Evolutionary conservation across 2,888 invertebrate species (phyloP).

Genomic region (Drosophila falleni): DNA sequence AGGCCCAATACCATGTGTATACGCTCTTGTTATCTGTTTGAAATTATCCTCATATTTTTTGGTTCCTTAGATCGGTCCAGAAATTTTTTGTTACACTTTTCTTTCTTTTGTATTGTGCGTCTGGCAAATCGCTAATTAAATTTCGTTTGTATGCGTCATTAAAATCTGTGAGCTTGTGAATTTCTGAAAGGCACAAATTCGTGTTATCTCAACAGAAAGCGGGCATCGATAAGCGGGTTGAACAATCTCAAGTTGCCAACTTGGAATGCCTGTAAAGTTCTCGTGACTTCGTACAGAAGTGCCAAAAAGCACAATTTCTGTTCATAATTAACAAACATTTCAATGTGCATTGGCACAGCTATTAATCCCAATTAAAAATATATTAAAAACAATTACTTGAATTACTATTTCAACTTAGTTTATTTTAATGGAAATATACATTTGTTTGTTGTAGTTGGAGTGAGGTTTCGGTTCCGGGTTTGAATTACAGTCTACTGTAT

Average conservation of each 20-base stretch:
- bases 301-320: neutral
- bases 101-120: slow-evolving; percentile 21
- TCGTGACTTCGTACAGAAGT: neutral
- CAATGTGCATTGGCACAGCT: neutral
- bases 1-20: slow-evolving; percentile 1
- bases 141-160: slow-evolving; percentile 30
- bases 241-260: slow-evolving; percentile 2
- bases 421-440: neutral
- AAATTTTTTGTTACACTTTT: slow-evolving; percentile 12
- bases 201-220: slow-evolving; percentile 2
- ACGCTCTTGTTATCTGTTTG: slow-evolving; percentile 29
- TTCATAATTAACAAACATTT: neutral
- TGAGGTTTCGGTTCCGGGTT: neutral
- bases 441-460: slow-evolving; percentile 2
- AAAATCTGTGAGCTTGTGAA: slow-evolving; percentile 4
- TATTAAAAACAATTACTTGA: neutral
- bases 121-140: slow-evolving; percentile 36
- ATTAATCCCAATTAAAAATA: neutral
- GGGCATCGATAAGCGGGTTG: slow-evolving; percentile 9
- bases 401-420: neutral
- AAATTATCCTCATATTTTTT: slow-evolving; percentile 3
- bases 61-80: neutral
- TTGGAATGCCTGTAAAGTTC: neutral
- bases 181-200: neutral
- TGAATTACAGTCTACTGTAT: slow-evolving; percentile 9